Evolutionary conservation across 2,797 vertebrate genomes (phyloP), one percentile per base, ranked within the genome.

Genomic region (Pipistrellus nathusii): DNA sequence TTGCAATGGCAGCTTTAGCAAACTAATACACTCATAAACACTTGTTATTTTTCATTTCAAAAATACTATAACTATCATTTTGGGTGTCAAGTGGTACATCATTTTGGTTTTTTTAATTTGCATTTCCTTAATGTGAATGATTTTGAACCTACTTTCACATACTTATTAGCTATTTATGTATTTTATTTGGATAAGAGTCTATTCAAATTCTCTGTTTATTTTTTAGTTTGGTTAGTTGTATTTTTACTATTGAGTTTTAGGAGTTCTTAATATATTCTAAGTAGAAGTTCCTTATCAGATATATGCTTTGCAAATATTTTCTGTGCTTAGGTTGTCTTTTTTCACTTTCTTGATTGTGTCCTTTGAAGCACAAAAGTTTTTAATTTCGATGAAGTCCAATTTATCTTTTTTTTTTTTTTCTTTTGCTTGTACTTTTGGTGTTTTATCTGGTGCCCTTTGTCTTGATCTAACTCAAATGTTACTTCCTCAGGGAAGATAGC

Each of bases 181-280:
- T 88, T 64, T 90, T 89, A 48, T 73, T 84, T 71, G 90, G 64
- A 38, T 81, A 91, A 84, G 30, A 57, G 32, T 94, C 72, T 84
- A n/a, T 78, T 85, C 18, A 90, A 25, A 73, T 73, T 44, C 30
- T 88, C 62, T 87, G 72, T 77, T 85, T 20, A 57, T 55, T 96
- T 90, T 55, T 77, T 66, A 83, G 18, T 53, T 84, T 44, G 41
- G 4, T 86, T 90, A 20, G 72, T 86, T 53, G n/a, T 87, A 27
- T 91, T 93, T 93, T 92, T 90, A 76, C 78, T 89, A 90, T 25
- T 90, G 35, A 94, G 69, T 80, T 78, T 86, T 91, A 77, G 53
- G 44, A 64, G 38, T 73, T 68, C 71, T 86, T n/a, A 25, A 83
- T 82, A 15, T 62, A 48, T 18, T 75, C 48, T 69, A 73, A 21